Evolutionary conservation across 1,140 invertebrate species (phyloP).

Genomic region (Carcinoscorpius rotundicauda): DNA sequence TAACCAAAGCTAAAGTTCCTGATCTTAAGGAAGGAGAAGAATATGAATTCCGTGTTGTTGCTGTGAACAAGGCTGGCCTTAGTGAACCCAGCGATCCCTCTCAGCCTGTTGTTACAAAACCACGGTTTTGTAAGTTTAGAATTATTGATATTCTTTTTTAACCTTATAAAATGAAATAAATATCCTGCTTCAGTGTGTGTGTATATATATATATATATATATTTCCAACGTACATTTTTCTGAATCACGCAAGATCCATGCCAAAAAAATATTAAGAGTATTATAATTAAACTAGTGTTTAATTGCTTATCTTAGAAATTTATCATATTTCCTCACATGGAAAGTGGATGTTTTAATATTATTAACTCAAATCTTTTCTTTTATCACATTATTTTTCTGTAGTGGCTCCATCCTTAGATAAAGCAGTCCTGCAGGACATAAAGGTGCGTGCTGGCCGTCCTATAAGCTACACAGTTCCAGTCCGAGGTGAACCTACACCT

Average conservation of each 20-base stretch:
- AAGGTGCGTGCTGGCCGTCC: constrained; percentile 80
- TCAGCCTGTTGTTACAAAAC: constrained; percentile 59
- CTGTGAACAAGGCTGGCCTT: constrained; percentile 89
- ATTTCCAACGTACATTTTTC: too few species aligned
- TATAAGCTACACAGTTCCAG: constrained; percentile 75
- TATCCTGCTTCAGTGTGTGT: too few species aligned
- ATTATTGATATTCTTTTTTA: neutral
- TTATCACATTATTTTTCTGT: neutral
- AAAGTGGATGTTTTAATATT: too few species aligned
- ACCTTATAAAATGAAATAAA: too few species aligned
- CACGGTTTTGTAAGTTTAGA: constrained; percentile 32
- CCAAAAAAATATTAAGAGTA: too few species aligned
- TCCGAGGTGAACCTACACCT: constrained; percentile 43
- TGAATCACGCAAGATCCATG: too few species aligned
- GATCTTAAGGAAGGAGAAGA: constrained; percentile 83
- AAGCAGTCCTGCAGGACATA: constrained; percentile 65
- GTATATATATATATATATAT: too few species aligned
- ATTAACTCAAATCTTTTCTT: too few species aligned
- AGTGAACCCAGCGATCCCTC: constrained; percentile 78
- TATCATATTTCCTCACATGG: too few species aligned
- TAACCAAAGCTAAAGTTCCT: constrained; percentile 64
- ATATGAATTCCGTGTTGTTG: constrained; percentile 93
- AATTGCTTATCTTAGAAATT: too few species aligned
- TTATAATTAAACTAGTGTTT: too few species aligned
- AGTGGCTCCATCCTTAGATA: constrained; percentile 74